Conservation (phyloP, 1,140 invertebrate species). For the Cydia splendana region DNA sequence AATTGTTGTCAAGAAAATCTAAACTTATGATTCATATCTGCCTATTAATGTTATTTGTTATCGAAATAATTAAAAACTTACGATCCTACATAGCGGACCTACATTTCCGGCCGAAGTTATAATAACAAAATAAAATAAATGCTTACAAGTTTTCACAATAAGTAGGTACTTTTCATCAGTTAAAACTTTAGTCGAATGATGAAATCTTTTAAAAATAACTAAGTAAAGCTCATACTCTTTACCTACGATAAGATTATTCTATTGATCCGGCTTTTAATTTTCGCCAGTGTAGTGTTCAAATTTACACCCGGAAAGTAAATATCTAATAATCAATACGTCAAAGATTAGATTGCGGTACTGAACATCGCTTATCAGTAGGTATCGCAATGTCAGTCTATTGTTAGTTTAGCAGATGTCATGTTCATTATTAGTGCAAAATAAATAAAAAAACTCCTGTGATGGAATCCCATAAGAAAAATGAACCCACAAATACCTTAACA, state of each 20-base stretch:
- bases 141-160: too few relatives aligned
- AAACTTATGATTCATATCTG: too few relatives aligned
- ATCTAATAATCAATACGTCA: constrained; percentile 29
- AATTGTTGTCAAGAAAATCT: too few relatives aligned
- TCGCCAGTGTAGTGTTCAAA: neutral
- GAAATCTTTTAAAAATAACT: neutral
- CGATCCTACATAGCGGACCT: too few relatives aligned
- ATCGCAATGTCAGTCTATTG: constrained; percentile 21
- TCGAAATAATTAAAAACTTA: too few relatives aligned
- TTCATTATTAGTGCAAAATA: constrained; percentile 18
- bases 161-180: neutral
- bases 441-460: constrained; percentile 31
- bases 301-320: neutral
- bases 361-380: constrained; percentile 15
- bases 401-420: neutral
- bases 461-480: constrained; percentile 11
- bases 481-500: constrained; percentile 29
- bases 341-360: constrained; percentile 14
- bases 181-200: neutral
- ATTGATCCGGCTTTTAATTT: neutral
- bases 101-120: too few relatives aligned
- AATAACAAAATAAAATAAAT: too few relatives aligned
- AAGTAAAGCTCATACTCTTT: neutral
- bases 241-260: neutral
- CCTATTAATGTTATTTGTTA: too few relatives aligned